These are phyloP conservation scores for Sicus ferrugineus DNA, from an alignment of 2,888 invertebrate genomes.

Conservation along the genomic window DNA sequence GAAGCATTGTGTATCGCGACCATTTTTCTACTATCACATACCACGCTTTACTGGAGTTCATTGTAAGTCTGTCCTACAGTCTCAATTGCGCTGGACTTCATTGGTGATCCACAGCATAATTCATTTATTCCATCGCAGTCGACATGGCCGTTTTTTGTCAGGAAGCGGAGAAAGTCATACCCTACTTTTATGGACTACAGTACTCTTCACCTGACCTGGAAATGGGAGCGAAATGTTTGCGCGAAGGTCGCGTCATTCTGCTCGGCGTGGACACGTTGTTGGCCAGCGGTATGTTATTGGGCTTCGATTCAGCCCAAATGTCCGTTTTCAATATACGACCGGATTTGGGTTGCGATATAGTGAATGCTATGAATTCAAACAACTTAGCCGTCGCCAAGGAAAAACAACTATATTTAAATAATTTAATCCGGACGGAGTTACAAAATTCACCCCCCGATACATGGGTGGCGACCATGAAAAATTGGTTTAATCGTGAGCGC, in stretches of 20 bases:
- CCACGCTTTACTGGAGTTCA: conserved; percentile 76
- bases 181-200: conserved; percentile 83
- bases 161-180: conserved; percentile 70
- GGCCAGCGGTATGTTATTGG: conserved; percentile 72
- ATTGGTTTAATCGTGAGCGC: conserved; percentile 43
- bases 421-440: conserved; percentile 40
- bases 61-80: no score
- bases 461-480: conserved; percentile 42
- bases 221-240: conserved; percentile 71
- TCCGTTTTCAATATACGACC: conserved; percentile 76
- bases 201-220: conserved; percentile 78
- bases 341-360: conserved; percentile 68
- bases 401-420: conserved; percentile 41
- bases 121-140: conserved; percentile 66
- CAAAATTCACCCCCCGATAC: conserved; percentile 7
- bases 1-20: conserved; percentile 76
- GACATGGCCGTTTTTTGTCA: conserved; percentile 76
- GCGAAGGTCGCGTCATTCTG: conserved; percentile 68
- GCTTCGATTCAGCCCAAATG: conserved; percentile 77
- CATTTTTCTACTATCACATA: conserved; percentile 85
- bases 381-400: conserved; percentile 36
- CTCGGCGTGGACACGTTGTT: conserved; percentile 74
- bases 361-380: conserved; percentile 65
- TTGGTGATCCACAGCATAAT: no score
- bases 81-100: no score